Evolutionary conservation across 2,797 vertebrate species (phyloP), one percentile per base, ranked within the genome.

Genomic region (Oryzias dopingdopingensis): DNA sequence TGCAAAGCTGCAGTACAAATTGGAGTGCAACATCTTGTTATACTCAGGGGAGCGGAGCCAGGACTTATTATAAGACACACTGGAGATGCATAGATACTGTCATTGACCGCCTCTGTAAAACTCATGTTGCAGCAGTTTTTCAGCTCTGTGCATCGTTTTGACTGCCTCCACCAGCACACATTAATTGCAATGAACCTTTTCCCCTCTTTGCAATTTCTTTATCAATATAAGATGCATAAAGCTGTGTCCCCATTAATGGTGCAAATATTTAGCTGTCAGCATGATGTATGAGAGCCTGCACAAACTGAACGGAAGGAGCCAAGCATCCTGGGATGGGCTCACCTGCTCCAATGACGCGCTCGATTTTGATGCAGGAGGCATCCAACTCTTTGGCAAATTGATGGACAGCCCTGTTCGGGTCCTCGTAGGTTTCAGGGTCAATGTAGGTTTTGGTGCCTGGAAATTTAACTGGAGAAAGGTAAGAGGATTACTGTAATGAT

Each of bases 361-460:
- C 97, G 73, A 99, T 99, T 93, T 99, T 98, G 88, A 99, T 98
- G 94, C 95, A 99, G 74, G 96, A 98, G 86, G 96, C 96, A 80
- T 99, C 97, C 90, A 99, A 93, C 92, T 99, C 97, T 92, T 98
- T 98, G 92, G 97, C 96, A 85, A 99, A 99, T 89, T 99, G 96
- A 94, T 99, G 97, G 93, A 99, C 95, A 89, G 97, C 97, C 91
- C 96, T 93, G 94, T 95, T 99, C 49, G 97, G 96, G 90, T 99
- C 97, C 87, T 99, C 97, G 58, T 99, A 99, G 88, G 96, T 99
- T 92, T 98, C 96, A 66, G 97, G 97, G 94, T 99, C 96, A 89
- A 99, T 96, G 94, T 99, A 99, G 81, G 96, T 98, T 95, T 99
- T 99, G 93, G 95, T 96, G 94, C 97, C 97, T 95, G 97, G 97